phyloP scores from a whole-genome alignment of 2,888 invertebrate genomes.

The Aleiodes alternator region DNA sequence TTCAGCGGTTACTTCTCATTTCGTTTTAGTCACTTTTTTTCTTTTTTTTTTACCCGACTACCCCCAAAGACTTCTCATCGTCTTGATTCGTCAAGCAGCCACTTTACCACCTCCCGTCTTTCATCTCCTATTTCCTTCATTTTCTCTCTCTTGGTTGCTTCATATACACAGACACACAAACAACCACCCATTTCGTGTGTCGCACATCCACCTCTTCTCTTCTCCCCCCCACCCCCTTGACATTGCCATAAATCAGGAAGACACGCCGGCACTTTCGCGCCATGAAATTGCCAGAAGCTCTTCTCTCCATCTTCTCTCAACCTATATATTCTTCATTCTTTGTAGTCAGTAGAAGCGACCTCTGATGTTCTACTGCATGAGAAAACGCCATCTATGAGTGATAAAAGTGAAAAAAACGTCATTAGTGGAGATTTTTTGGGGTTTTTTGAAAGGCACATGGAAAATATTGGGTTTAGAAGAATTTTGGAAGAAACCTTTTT shows the following conservation, averaged over 20 bases:
- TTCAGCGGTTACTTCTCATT: not conserved
- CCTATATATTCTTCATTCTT: not conserved
- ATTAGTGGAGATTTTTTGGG: not conserved
- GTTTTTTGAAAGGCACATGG: no score
- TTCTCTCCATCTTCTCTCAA: slow-evolving; percentile 4
- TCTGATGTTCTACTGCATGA: slow-evolving; percentile 24
- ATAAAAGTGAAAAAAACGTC: not conserved
- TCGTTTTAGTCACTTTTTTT: slow-evolving; percentile 1
- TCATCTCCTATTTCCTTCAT: slow-evolving; percentile 18
- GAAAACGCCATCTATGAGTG: slow-evolving; percentile 17
- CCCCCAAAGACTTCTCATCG: not conserved
- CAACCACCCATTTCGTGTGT: not conserved
- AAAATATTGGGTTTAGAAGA: no score
- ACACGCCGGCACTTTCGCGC: slow-evolving; percentile 40
- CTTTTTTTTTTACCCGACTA: no score
- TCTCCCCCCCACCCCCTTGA: slow-evolving; percentile 9
- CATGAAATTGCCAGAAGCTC: slow-evolving; percentile 41
- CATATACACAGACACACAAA: not conserved
- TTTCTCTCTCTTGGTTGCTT: not conserved
- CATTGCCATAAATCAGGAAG: slow-evolving; percentile 43
- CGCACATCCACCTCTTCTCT: no score
- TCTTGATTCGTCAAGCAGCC: slow-evolving; percentile 34
- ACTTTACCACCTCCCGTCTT: slow-evolving; percentile 34
- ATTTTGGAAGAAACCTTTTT: no score
- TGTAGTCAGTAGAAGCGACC: slow-evolving; percentile 19